Evolutionary conservation across 2,113 vertebrate species (phyloP), one percentile per base, ranked within the genome.

Genomic region (Elanus axillaris): DNA sequence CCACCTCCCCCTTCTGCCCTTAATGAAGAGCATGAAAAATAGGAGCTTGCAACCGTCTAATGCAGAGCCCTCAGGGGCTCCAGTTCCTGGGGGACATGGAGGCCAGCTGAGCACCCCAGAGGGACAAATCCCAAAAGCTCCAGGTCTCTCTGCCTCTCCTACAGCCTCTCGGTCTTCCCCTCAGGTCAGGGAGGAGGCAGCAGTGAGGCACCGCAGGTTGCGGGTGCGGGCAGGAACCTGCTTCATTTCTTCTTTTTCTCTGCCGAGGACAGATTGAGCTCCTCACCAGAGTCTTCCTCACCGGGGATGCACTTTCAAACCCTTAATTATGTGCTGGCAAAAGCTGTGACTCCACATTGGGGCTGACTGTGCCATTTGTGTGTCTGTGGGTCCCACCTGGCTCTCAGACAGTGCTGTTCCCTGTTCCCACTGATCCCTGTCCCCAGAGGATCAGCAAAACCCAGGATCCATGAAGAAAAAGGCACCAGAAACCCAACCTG

Each of bases 21-120:
- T 64, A 40, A 20, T 7, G 45, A 55, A 21, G 4, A 56, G 19
- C 7, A 2, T 1, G 26, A 50, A 29, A 23, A 52, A 23, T 3
- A 26, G 1, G 40, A 86, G 32, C 21, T 79, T 55, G 36, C 45
- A 36, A 5, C n/a, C 6, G 40, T 63, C 20, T n/a, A 47, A 15
- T 7, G 19, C 27, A 3, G 11, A 21, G 17, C 14, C 48, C 11
- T 25, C 14, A 2, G 38, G 68, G n/a, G 5, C 27, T 84, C 52
- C 7, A 10, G 21, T 17, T 72, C 21, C 21, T 0, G 0, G 36
- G 53, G 52, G 36, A 34, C 47, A 62, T 2, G 1, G 26, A 27
- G 17, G 12, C 36, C 69, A 68, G n/a, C 55, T 52, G 27, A 56
- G 48, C 15, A 59, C 11, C 23, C 48, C 64, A 48, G 23, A 55